Conservation (phyloP, 1,140 invertebrate genomes). For the Tachypleus tridentatus region DNA sequence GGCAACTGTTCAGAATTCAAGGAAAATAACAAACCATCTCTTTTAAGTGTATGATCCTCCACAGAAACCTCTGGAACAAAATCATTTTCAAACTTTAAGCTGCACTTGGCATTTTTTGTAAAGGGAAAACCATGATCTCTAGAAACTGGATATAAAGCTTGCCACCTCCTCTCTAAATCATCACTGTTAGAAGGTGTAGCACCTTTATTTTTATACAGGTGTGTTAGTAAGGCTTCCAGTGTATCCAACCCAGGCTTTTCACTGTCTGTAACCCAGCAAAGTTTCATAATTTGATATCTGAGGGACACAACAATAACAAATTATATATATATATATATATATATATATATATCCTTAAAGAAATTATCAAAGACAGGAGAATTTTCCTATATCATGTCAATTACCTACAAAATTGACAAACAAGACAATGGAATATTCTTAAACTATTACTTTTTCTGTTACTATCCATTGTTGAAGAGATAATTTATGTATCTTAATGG, state of each 20-base stretch:
- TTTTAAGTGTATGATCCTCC: too few species aligned
- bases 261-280: constrained; percentile 45
- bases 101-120: neutral
- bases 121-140: constrained; percentile 19
- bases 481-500: too few species aligned
- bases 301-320: constrained; percentile 23
- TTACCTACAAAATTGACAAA: too few species aligned
- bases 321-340: constrained; percentile 1
- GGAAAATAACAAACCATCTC: too few species aligned
- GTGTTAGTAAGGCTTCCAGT: constrained; percentile 36
- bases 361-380: too few species aligned
- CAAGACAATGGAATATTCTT: too few species aligned
- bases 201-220: constrained; percentile 31
- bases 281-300: constrained; percentile 52
- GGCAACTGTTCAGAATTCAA: too few species aligned
- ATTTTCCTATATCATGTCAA: too few species aligned
- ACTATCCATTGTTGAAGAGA: too few species aligned
- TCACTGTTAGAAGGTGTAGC: neutral
- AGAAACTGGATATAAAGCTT: constrained; percentile 12
- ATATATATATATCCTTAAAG: too few species aligned
- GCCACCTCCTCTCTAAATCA: constrained; percentile 27
- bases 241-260: constrained; percentile 38
- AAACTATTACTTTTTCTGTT: too few species aligned
- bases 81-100: constrained; percentile 18
- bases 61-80: neutral